Conservation (phyloP, 1,140 invertebrate species). For the Drosophila yakuba region DNA sequence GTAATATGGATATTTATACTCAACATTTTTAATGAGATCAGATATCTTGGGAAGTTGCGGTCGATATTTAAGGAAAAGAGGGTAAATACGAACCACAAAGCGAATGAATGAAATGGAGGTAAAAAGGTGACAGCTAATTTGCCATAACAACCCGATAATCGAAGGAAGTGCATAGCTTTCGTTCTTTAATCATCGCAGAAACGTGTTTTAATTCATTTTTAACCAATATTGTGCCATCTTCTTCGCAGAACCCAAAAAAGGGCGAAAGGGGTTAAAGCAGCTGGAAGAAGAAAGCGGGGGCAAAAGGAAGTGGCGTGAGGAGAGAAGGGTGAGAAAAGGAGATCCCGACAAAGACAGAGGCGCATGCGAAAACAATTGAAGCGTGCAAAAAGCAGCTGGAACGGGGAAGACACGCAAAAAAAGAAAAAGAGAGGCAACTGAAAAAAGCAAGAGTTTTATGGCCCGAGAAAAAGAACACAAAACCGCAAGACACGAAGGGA, state of each 20-base stretch:
- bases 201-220: slow-evolving; percentile 36
- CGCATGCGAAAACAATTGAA: slow-evolving; percentile 81
- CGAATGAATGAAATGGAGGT: slow-evolving; percentile 1
- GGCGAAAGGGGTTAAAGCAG: slow-evolving; percentile 5
- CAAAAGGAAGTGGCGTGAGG: slow-evolving; percentile 37
- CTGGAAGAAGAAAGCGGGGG: background rate
- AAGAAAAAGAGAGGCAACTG: slow-evolving; percentile 18
- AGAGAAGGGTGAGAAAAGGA: slow-evolving; percentile 6
- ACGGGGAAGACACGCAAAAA: background rate
- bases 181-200: slow-evolving; percentile 17
- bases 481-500: slow-evolving; percentile 65
- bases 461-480: slow-evolving; percentile 54
- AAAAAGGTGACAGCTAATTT: slow-evolving; percentile 55
- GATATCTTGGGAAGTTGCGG: too few species aligned
- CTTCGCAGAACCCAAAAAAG: slow-evolving; percentile 5
- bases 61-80: background rate
- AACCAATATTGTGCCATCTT: slow-evolving; percentile 7
- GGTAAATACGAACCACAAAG: background rate
- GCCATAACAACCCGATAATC: slow-evolving; percentile 39
- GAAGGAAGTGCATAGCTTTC: slow-evolving; percentile 47
- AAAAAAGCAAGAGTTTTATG: slow-evolving; percentile 69
- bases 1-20: too few species aligned
- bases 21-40: too few species aligned
- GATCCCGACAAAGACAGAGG: slow-evolving; percentile 49
- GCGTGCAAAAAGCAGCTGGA: slow-evolving; percentile 62